Evolutionary conservation across 2,888 invertebrate species (phyloP).

Genomic region (Apodemia duryi): DNA sequence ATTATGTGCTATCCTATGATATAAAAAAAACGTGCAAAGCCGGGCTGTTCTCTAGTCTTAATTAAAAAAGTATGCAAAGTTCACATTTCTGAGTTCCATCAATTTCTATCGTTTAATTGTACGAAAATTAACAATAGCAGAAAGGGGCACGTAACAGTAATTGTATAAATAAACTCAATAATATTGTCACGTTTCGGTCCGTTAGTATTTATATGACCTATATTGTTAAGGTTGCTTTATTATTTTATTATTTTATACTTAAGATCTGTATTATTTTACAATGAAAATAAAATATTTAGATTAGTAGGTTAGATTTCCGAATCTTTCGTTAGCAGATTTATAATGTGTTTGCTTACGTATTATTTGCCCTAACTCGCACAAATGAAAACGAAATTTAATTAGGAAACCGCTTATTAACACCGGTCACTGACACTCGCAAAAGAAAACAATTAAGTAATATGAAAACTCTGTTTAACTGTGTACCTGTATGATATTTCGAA

Average conservation of each 20-base stretch:
- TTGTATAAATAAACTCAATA: background rate
- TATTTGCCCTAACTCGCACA: background rate
- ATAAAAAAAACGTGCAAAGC: too few relatives aligned
- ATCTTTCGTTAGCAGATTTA: background rate
- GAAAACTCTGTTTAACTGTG: background rate
- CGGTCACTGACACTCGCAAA: slow-evolving; percentile 2
- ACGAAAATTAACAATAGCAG: too few relatives aligned
- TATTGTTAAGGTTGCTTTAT: slow-evolving; percentile 8
- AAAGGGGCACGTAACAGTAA: background rate
- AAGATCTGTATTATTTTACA: background rate
- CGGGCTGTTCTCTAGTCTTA: too few relatives aligned
- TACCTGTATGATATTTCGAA: slow-evolving; percentile 84
- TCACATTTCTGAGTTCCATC: too few relatives aligned
- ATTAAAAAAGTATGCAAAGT: too few relatives aligned
- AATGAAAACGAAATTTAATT: background rate
- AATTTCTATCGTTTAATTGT: too few relatives aligned
- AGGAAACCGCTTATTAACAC: background rate
- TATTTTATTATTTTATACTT: background rate
- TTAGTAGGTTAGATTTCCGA: background rate
- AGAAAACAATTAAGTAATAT: background rate
- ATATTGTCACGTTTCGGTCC: background rate
- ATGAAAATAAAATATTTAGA: background rate
- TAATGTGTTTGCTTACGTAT: background rate
- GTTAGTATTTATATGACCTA: slow-evolving; percentile 2
- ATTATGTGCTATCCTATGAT: too few relatives aligned